Base-by-base conservation (phyloP, 2,888 invertebrate species). In the Neoscelio sp. region DNA sequence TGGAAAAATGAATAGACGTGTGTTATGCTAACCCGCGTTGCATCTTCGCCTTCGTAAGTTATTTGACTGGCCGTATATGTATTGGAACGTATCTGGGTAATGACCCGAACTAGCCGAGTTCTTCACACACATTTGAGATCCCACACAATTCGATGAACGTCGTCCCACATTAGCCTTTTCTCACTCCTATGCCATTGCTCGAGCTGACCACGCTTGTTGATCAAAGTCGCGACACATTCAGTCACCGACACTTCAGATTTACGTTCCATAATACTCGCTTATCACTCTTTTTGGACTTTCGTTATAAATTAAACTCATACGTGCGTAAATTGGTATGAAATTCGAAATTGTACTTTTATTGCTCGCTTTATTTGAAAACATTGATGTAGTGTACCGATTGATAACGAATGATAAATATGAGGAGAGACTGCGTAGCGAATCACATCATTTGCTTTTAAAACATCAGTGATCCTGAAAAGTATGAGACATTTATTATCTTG, bases 21-120 rank as follows among this genome's bases (percentile, higher is more conserved):
- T 40, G 44, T 52, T 28, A 44, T 28, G 67, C 60, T 68, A 52
- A 68, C 46, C 46, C 38, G 20, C 42, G 44, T 56, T 50, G 65
- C 58, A 58, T 75, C 67, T 52, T 67, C 44, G 65, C 26, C 26
- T 12, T 52, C 52, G 7, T 56, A 35, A 17, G 35, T 62, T 74
- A 67, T 62, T 64, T 62, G 67, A 68, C 64, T 13, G 54, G 62
- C 46, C 52, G 46, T 64, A 30, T 48, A 48, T 18, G 56, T 73
- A 52, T 68, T 54, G 48, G 84, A 82, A 62, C 85, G 85, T 86
- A 85, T 86, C 85, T 85, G 84, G 84, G 83, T 86, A 86, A 85
- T 85, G 86, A 87, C 84, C 85, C 77, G 85, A 75, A 81, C 84
- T 73, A 56, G 67, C 77, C 81, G 68, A 78, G 80, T 78, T 81